Base-by-base conservation (phyloP, 2,113 vertebrate genomes). In the Tympanuchus pallidicinctus region DNA sequence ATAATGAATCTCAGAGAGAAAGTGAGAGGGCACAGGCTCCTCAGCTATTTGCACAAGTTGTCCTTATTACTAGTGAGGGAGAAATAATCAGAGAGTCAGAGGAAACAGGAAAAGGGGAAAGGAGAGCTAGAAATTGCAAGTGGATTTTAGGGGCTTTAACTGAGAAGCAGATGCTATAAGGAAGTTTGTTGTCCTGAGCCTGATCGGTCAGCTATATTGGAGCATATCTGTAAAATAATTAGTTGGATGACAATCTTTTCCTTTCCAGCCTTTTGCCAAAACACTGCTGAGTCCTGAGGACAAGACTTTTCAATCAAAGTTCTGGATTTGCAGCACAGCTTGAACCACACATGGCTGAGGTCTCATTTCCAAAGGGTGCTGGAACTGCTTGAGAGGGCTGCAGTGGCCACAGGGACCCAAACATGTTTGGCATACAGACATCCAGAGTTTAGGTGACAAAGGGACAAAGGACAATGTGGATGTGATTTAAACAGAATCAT, bases 1-100 rank as follows among this genome's bases (percentile, higher is more conserved):
- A 91, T 95, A 95, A 93, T 79, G 61, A 97, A 83, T 69, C 56
- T 74, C 56, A 85, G 67, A 21, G 38, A 83, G 45, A 76, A 94
- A 94, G 54, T 50, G 76, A 94, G 79, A 89, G 91, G 74, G 85
- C 56, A 94, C 2, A 2, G 42, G 38, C 82, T 95, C 21, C 91
- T 95, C 89, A 50, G 61, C 73, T 94, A 71, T 70, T 91, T 88
- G 73, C 67, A 75, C 84, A 64, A 95, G 70, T 92, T 27, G 10
- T 24, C 66, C 15, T 86, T 52, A 34, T 27, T 72, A 16, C 27
- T 50, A 66, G 42, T 16, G 36, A 66, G n/a, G 8, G 43, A 50
- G 20, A 42, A 84, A 92, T 10, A 52, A 74, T 65, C 64, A 81
- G 25, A 86, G 77, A 78, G 30, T 56, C 82, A 57, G 9, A 81